These are phyloP conservation scores for Sigmodon hispidus DNA, from an alignment of 2,113 vertebrate genomes.

Conservation along the genomic window DNA sequence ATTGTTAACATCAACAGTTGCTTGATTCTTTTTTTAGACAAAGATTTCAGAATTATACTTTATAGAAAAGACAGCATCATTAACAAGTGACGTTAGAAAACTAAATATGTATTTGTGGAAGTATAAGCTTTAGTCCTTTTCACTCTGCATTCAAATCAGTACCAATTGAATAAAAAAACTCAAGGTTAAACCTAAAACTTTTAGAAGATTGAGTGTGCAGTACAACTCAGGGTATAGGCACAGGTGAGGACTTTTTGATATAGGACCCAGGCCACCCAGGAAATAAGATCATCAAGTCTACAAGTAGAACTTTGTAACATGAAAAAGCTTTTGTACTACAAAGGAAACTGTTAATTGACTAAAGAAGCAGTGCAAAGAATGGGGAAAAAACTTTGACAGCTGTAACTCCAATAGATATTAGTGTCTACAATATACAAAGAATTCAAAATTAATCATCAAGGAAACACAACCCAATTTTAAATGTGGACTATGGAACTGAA, in stretches of 20 bases:
- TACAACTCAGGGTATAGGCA: not conserved
- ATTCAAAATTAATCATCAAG: not conserved
- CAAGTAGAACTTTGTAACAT: not conserved
- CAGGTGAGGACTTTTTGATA: not conserved
- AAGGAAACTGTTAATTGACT: not conserved
- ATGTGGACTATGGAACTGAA: not conserved
- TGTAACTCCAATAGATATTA: not conserved
- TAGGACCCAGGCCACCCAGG: not conserved
- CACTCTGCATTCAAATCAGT: not conserved
- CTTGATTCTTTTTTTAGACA: not conserved
- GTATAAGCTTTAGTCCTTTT: not conserved
- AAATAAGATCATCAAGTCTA: not conserved
- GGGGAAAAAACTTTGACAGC: too few species aligned
- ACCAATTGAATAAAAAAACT: not conserved
- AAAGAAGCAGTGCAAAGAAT: not conserved
- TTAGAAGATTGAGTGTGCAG: not conserved
- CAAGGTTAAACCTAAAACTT: not conserved
- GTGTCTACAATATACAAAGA: not conserved
- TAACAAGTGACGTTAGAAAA: not conserved
- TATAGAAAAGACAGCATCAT: not conserved
- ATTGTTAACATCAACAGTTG: not conserved
- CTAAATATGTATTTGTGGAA: not conserved
- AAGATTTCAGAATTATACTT: not conserved
- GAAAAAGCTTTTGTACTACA: not conserved
- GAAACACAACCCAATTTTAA: not conserved